phyloP scores from a whole-genome alignment of 2,797 vertebrate genomes.

The Ammospiza maritima region DNA sequence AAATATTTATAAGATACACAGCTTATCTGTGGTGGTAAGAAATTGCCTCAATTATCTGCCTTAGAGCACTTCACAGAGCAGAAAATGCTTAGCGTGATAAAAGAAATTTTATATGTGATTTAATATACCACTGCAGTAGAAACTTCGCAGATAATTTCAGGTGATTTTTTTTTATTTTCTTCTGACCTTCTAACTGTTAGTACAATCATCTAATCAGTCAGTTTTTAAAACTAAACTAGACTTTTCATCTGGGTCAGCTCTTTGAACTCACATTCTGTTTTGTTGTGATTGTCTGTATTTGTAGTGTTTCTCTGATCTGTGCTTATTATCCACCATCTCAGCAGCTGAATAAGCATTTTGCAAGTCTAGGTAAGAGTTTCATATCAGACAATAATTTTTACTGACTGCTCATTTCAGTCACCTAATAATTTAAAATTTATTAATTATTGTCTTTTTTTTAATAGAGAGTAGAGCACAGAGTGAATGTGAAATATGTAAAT shows the following conservation, averaged over 20 bases:
- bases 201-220: not conserved
- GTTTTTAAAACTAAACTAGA: not conserved
- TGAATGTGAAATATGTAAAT: not conserved
- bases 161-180: not conserved
- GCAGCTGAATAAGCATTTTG: conserved; percentile 54
- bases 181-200: not conserved
- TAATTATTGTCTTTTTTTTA: conserved; percentile 47
- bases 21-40: not conserved
- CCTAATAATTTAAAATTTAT: conserved; percentile 51
- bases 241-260: conserved; percentile 14
- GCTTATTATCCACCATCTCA: conserved; percentile 14
- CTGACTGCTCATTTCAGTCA: conserved; percentile 54
- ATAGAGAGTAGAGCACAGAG: not conserved
- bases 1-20: not conserved
- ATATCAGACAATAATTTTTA: conserved; percentile 42
- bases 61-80: not conserved
- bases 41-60: rapidly evolving
- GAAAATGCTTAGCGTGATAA: not conserved
- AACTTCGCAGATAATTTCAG: not conserved
- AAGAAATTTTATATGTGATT: not conserved
- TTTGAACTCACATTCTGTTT: not conserved
- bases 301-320: conserved; percentile 1
- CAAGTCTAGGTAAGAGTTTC: conserved; percentile 36
- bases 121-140: not conserved
- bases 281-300: not conserved